Conservation (phyloP, 2,888 invertebrate species). For the Limenitis arthemis region DNA sequence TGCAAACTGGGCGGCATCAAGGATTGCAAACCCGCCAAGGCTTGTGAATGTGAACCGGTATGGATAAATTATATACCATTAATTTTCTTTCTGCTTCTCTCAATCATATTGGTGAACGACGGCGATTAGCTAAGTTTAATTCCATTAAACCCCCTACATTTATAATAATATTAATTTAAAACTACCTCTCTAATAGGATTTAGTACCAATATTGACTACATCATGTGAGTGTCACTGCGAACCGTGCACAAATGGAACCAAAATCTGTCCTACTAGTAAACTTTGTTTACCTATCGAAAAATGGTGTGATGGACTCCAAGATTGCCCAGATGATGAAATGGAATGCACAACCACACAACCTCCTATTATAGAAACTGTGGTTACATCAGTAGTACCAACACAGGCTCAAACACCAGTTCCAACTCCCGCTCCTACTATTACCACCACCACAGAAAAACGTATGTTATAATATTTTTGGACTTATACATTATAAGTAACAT, state of each 20-base stretch:
- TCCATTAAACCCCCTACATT: background rate
- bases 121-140: too few relatives aligned
- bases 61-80: slow-evolving; percentile 17
- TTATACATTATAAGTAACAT: too few relatives aligned
- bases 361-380: slow-evolving; percentile 30
- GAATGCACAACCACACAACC: slow-evolving; percentile 64
- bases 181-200: slow-evolving; percentile 41
- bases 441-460: slow-evolving; percentile 27
- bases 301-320: slow-evolving; percentile 87
- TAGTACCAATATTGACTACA: slow-evolving; percentile 72
- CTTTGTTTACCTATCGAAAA: slow-evolving; percentile 77
- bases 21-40: slow-evolving; percentile 78
- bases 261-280: slow-evolving; percentile 81
- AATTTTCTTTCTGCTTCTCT: background rate
- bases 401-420: slow-evolving; percentile 32
- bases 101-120: background rate
- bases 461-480: slow-evolving; percentile 7
- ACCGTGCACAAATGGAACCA: slow-evolving; percentile 77
- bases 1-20: slow-evolving; percentile 83
- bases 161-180: background rate
- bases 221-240: slow-evolving; percentile 82
- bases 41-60: slow-evolving; percentile 75
- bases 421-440: slow-evolving; percentile 19
- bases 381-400: slow-evolving; percentile 33
- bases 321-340: slow-evolving; percentile 88